Conservation (phyloP, 30 jellyfish, hydroid and myxozoan species). For the Catostylus mosaicus region DNA sequence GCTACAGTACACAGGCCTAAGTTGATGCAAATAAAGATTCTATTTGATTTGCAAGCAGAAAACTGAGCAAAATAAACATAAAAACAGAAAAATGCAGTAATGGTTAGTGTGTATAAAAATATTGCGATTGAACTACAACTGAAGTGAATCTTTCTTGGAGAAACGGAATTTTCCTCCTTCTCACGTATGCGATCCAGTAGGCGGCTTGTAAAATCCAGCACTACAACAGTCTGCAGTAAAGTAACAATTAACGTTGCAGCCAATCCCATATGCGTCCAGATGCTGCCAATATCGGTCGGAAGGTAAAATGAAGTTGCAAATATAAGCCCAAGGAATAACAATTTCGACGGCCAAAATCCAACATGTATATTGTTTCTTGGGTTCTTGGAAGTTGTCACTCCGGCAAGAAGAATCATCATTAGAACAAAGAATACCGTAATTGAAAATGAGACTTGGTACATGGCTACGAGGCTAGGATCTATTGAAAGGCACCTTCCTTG, state of each 20-base stretch:
- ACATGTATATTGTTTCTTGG: slow-evolving; percentile 57
- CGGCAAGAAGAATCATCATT: slow-evolving; percentile 27
- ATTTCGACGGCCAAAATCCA: slow-evolving; percentile 91
- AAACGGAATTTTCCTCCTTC: background rate
- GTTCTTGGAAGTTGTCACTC: slow-evolving; percentile 16
- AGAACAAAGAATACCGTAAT: slow-evolving; percentile 43
- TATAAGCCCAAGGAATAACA: slow-evolving; percentile 33
- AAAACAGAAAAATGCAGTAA: slow-evolving; percentile 80
- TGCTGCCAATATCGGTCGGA: slow-evolving; percentile 53
- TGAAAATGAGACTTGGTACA: slow-evolving; percentile 66
- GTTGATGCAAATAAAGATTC: slow-evolving; percentile 87
- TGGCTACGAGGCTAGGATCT: slow-evolving; percentile 78
- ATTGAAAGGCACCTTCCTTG: slow-evolving; percentile 66
- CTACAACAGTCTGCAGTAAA: slow-evolving; percentile 58
- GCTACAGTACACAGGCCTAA: slow-evolving; percentile 85
- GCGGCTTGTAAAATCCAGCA: slow-evolving; percentile 71
- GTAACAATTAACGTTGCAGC: slow-evolving; percentile 67
- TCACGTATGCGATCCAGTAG: slow-evolving; percentile 26
- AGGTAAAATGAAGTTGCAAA: slow-evolving; percentile 36
- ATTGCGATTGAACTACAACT: slow-evolving; percentile 81
- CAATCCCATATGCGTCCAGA: slow-evolving; percentile 79
- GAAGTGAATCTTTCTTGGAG: slow-evolving; percentile 41
- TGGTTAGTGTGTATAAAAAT: slow-evolving; percentile 65
- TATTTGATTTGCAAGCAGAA: slow-evolving; percentile 70
- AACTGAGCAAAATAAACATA: slow-evolving; percentile 86